phyloP scores from a whole-genome alignment of 2,888 invertebrate species.

The Chironomus tentans region DNA sequence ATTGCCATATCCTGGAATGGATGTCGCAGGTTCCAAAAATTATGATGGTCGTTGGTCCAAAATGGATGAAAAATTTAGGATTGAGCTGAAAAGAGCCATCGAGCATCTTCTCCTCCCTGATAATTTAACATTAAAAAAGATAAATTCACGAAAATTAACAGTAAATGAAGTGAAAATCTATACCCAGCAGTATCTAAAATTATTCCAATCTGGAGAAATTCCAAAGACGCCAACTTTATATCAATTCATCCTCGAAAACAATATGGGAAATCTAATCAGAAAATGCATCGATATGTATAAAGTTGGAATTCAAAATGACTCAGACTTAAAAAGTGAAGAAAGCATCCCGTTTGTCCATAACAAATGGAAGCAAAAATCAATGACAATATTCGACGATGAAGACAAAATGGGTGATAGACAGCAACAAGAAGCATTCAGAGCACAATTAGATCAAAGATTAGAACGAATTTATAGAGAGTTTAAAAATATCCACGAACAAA shows the following conservation, averaged over 20 bases:
- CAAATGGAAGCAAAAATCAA: background rate
- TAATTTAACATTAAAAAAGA: no score
- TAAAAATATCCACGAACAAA: background rate
- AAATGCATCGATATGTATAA: no score
- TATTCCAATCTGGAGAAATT: background rate
- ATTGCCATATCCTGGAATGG: background rate
- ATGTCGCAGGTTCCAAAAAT: background rate
- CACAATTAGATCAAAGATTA: background rate
- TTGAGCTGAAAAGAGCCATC: no score
- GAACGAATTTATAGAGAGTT: background rate
- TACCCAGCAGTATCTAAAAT: background rate
- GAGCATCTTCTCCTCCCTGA: background rate
- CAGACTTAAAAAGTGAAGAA: background rate
- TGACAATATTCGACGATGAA: background rate
- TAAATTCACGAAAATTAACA: no score
- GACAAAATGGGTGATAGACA: background rate
- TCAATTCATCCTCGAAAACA: no score
- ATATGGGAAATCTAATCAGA: no score
- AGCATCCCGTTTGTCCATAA: background rate
- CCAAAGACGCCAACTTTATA: no score
- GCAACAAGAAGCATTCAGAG: background rate
- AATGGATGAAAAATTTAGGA: no score
- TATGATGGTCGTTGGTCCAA: no score
- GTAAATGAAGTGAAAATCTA: no score
- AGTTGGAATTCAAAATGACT: no score